These are phyloP conservation scores for Zoanthus sociatus DNA, from an alignment of 92 coral and sea anemone genomes.

Conservation along the genomic window DNA sequence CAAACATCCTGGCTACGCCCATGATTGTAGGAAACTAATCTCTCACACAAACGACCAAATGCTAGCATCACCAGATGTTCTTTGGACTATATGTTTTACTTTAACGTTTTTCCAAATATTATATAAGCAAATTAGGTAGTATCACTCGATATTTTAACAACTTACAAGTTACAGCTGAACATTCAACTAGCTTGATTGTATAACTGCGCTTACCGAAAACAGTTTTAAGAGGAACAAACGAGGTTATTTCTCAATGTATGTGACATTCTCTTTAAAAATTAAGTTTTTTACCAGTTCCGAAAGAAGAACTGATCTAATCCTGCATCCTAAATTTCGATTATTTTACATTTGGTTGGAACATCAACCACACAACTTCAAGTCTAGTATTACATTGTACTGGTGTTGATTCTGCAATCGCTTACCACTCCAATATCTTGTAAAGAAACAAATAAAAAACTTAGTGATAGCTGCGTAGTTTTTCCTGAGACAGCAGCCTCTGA, in stretches of 20 bases:
- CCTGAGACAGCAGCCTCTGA: background rate
- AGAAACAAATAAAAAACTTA: background rate
- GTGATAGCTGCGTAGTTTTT: background rate
- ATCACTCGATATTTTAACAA: background rate
- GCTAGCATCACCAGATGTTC: background rate
- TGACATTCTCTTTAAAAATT: background rate
- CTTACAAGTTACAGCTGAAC: background rate
- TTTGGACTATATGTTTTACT: background rate
- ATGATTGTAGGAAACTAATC: too few relatives aligned
- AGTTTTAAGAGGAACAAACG: background rate
- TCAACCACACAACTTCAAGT: background rate
- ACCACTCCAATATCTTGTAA: background rate
- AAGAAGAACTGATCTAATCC: background rate
- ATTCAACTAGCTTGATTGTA: background rate
- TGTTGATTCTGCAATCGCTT: background rate
- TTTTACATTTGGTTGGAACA: background rate
- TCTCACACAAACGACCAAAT: too few relatives aligned
- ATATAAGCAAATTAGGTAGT: background rate
- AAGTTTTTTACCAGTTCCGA: background rate
- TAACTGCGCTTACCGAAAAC: background rate
- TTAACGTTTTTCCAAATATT: background rate
- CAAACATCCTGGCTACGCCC: too few relatives aligned
- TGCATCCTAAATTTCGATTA: background rate
- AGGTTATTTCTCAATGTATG: background rate
- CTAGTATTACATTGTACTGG: background rate